A percentile compares a stretch with the other conserved stretches of the same genome.
Evolutionary conservation across 2,888 invertebrate species (phyloP).

Genomic region (Pterostichus madidus): DNA sequence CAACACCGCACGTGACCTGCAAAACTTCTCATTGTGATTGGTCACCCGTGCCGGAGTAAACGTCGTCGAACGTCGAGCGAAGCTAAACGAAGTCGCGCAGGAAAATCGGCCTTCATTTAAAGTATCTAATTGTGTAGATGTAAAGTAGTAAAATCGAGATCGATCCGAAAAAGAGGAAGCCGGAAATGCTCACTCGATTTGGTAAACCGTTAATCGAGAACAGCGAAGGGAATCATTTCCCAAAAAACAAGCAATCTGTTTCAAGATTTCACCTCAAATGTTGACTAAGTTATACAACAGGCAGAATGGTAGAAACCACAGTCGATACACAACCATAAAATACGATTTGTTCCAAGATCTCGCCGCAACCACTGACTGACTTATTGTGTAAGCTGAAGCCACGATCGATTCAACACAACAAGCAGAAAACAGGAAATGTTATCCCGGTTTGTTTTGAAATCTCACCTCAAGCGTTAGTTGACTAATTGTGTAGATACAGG

Average conservation of each 20-base stretch:
- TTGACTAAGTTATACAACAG: too few species aligned
- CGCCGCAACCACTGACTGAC: too few species aligned
- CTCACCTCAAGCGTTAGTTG: too few species aligned
- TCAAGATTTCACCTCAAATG: too few species aligned
- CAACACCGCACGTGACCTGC: not conserved
- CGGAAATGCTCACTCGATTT: conserved; percentile 10
- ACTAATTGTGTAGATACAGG: too few species aligned
- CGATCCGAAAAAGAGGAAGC: conserved; percentile 8
- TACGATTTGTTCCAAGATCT: too few species aligned
- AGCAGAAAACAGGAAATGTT: too few species aligned
- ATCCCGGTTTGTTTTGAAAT: too few species aligned
- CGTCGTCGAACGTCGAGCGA: not conserved
- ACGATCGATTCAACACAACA: too few species aligned
- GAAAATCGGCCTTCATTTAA: conserved; percentile 1
- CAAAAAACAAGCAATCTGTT: conserved; percentile 4
- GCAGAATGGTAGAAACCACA: too few species aligned
- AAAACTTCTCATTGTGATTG: not conserved
- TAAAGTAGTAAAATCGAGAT: not conserved
- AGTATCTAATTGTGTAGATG: conserved; percentile 16
- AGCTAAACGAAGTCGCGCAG: not conserved
- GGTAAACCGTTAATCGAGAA: not conserved
- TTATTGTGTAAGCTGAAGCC: too few species aligned
- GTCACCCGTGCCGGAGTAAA: not conserved
- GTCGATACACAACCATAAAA: too few species aligned
- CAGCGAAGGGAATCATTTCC: not conserved